phyloP scores from a whole-genome alignment of 2,113 vertebrate species.

The Alouatta palliata region DNA sequence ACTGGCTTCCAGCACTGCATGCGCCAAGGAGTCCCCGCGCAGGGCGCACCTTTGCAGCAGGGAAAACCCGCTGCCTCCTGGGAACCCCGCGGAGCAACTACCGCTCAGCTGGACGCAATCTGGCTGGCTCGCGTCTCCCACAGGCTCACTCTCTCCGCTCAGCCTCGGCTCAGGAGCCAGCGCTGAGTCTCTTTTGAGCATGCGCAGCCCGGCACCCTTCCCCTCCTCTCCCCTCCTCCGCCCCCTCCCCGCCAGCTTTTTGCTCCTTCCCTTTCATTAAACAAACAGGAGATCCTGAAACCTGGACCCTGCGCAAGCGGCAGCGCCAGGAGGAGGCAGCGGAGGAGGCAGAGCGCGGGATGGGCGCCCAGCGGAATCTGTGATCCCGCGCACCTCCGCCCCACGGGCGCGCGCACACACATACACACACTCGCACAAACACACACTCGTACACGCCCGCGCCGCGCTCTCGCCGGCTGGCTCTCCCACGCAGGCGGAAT shows the following conservation, averaged over 20 bases:
- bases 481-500: slow-evolving; percentile 71
- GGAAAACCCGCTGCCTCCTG: background rate
- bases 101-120: background rate
- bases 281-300: slow-evolving; percentile 64
- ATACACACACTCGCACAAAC: background rate
- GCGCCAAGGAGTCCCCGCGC: background rate
- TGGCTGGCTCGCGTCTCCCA: background rate
- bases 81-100: background rate
- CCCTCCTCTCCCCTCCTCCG: background rate
- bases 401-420: background rate
- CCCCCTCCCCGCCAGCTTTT: slow-evolving; percentile 51
- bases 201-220: slow-evolving; percentile 66
- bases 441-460: slow-evolving; percentile 58
- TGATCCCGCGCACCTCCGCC: slow-evolving; percentile 7
- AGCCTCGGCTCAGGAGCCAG: background rate
- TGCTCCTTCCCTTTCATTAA: slow-evolving; percentile 70
- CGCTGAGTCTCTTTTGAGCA: slow-evolving; percentile 67
- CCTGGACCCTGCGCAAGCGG: slow-evolving; percentile 40
- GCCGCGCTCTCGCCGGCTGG: slow-evolving; percentile 50
- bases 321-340: background rate
- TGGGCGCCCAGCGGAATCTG: background rate
- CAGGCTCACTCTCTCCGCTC: background rate
- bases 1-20: background rate
- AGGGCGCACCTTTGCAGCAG: background rate
- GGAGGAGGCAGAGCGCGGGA: background rate